Conservation (phyloP, 2,888 invertebrate genomes). For the Diachrysia chrysitis region DNA sequence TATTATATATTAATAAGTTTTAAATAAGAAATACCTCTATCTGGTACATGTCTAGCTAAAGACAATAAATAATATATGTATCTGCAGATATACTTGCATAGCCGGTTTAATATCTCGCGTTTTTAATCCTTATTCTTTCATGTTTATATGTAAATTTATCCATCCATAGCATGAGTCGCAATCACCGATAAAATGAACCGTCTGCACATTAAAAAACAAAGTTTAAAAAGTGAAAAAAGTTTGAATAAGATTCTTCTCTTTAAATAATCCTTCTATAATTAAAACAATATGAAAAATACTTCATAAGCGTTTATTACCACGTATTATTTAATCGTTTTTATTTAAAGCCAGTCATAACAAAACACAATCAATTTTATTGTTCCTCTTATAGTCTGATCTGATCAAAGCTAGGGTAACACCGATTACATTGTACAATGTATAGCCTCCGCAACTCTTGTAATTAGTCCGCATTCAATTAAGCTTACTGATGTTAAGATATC, state of each 20-base stretch:
- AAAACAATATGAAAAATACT: too few species aligned
- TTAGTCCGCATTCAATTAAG: conserved; percentile 67
- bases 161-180: too few species aligned
- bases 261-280: too few species aligned
- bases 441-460: conserved; percentile 56
- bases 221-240: too few species aligned
- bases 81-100: neutral
- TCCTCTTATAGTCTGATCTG: conserved; percentile 20
- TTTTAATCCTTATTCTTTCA: conserved; percentile 7
- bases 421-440: conserved; percentile 60
- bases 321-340: neutral
- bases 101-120: neutral
- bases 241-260: too few species aligned
- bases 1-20: too few species aligned
- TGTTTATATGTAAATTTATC: neutral
- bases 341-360: neutral
- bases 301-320: neutral
- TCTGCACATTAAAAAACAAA: too few species aligned
- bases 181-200: neutral
- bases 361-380: conserved; percentile 20
- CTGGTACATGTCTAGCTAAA: neutral
- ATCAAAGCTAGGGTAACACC: conserved; percentile 33
- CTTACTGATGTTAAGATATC: conserved; percentile 49
- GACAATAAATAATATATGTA: neutral
- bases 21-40: too few species aligned